phyloP scores from a whole-genome alignment of 37 sponge, comb jelly and placozoan genomes.

The Halichondria panicea region DNA sequence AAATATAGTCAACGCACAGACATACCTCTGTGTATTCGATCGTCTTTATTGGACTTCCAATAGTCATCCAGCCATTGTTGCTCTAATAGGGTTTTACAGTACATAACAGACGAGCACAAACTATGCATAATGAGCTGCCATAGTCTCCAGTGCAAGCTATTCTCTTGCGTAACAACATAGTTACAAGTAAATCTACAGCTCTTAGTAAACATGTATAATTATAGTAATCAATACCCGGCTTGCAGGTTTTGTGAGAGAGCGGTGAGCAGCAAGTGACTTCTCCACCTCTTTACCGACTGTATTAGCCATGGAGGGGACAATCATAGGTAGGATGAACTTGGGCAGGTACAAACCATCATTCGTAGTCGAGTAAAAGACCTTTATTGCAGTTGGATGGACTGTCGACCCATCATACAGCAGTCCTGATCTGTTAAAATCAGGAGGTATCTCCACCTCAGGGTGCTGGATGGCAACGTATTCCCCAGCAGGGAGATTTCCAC shows the following conservation, averaged over 20 bases:
- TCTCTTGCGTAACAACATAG: not conserved
- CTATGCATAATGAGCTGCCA: not conserved
- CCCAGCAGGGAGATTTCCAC: too few relatives aligned
- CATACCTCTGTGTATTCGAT: constrained; percentile 10
- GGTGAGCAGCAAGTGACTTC: not conserved
- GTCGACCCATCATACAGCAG: constrained; percentile 41
- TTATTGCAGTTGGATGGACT: constrained; percentile 12
- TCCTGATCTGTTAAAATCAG: constrained; percentile 15
- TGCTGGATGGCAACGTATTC: too few relatives aligned
- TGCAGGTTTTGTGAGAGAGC: too few relatives aligned
- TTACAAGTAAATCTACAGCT: not conserved
- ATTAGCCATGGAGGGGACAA: constrained; percentile 8
- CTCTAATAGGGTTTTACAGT: constrained; percentile 4
- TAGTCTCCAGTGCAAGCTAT: not conserved
- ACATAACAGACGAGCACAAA: not conserved
- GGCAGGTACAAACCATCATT: constrained; percentile 15
- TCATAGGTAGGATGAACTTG: constrained; percentile 8
- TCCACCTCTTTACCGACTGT: not conserved
- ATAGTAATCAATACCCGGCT: too few relatives aligned
- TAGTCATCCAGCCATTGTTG: constrained; percentile 53
- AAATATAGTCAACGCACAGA: too few relatives aligned
- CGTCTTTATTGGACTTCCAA: constrained; percentile 42
- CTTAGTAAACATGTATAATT: too few relatives aligned
- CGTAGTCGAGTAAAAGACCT: not conserved
- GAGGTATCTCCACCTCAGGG: not conserved